These are phyloP conservation scores for Girardinus metallicus DNA, from an alignment of 2,797 vertebrate genomes.

Conservation along the genomic window DNA sequence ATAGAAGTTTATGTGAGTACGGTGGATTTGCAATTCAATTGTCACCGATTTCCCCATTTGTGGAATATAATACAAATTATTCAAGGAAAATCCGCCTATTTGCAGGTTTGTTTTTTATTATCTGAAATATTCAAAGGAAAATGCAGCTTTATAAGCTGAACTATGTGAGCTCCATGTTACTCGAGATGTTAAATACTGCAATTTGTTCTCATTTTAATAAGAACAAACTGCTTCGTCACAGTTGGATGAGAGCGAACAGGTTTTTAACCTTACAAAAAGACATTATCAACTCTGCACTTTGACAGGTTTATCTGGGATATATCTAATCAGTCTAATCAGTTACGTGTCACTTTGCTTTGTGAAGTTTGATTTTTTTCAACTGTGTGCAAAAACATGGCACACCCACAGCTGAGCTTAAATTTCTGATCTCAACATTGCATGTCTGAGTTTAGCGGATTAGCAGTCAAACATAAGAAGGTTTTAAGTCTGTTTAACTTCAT, in stretches of 20 bases:
- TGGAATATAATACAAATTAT: too few relatives aligned
- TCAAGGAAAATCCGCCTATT: too few relatives aligned
- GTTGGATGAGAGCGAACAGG: not conserved
- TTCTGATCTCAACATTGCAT: not conserved
- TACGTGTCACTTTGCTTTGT: not conserved
- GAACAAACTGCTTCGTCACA: not conserved
- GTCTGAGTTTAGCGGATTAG: not conserved
- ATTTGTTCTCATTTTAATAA: not conserved
- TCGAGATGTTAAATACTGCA: not conserved
- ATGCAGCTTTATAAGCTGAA: not conserved
- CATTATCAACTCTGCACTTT: not conserved
- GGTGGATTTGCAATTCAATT: too few relatives aligned
- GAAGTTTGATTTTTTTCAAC: not conserved
- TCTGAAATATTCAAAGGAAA: not conserved
- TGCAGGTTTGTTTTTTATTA: too few relatives aligned
- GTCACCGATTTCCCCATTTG: too few relatives aligned
- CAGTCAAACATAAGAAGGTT: not conserved
- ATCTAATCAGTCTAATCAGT: conserved; percentile 6
- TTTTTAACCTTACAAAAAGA: not conserved
- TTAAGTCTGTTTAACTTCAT: not conserved
- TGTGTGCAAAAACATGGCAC: not conserved
- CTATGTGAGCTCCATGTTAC: not conserved
- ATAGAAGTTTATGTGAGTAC: not conserved
- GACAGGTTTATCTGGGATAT: conserved; percentile 4
- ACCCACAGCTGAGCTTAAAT: not conserved